Evolutionary conservation across 2,888 invertebrate species (phyloP), one percentile per base, ranked within the genome.

Genomic region (Melinaea marsaeus): DNA sequence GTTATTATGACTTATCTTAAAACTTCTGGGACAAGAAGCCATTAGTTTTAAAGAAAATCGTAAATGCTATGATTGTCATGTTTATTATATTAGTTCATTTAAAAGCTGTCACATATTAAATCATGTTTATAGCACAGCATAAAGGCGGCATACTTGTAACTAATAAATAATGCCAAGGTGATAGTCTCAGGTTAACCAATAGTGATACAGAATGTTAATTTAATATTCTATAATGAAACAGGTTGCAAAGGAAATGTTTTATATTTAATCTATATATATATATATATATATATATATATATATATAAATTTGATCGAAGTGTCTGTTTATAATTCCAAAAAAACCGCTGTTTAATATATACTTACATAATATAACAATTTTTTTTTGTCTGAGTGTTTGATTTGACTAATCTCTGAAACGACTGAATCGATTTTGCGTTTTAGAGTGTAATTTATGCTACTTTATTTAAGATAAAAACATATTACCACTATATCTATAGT

Each of bases 81-180:
- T 67, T 67, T 64, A 65, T 63, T 65, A 63, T 67, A 67, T 62
- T 68, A 70, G 66, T 72, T 71, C 67, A 70, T 71, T 68, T 68
- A 63, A 57, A 62, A 63, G 55, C 64, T 62, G 66, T 67, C 67
- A 69, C 67, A 54, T 62, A 63, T 57, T 70, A 70, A 70, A 69
- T 69, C 67, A 69, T 63, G 60, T 70, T 69, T 66, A 70, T 69
- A 63, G 67, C 67, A 37, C 63, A 62, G 67, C 61, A 69, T 69
- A 67, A 67, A 66, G 61, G 58, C 64, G 58, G 64, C 55, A 45
- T 57, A 66, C 62, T 62, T 62, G 59, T 60, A 62, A 51, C 45
- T 59, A 64, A 68, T 65, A 68, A 66, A 70, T 69, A 65, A 66
- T 64, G 64, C 62, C 64, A 60, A 68, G 47, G 45, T 60, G 67